phyloP scores from a whole-genome alignment of 2,888 invertebrate species.

The Exephanes ischioxanthus region DNA sequence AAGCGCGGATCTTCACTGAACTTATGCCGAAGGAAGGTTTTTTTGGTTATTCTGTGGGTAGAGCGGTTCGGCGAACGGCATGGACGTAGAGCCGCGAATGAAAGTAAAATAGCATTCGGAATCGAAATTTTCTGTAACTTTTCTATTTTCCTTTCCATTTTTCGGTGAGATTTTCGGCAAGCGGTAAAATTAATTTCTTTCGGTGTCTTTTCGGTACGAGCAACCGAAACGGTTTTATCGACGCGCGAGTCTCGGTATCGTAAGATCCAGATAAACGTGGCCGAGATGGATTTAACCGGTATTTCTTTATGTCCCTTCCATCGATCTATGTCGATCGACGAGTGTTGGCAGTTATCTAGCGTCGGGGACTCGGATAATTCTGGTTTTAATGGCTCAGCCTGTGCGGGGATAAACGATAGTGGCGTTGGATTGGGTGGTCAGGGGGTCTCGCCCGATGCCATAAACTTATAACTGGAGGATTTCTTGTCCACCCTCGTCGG shows the following conservation, averaged over 20 bases:
- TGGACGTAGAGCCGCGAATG: too few relatives aligned
- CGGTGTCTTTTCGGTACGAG: not conserved
- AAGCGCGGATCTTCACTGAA: not conserved
- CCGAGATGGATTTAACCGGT: not conserved
- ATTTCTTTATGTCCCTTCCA: not conserved
- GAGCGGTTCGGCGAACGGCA: not conserved
- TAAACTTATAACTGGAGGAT: conserved; percentile 44
- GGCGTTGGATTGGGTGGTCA: conserved; percentile 31
- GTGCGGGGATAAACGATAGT: conserved; percentile 27
- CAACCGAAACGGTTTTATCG: not conserved
- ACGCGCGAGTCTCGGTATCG: not conserved
- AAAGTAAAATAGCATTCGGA: conserved; percentile 27
- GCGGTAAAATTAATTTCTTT: not conserved
- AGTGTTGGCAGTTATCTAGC: conserved; percentile 4
- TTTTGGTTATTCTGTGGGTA: conserved; percentile 4
- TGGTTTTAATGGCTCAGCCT: conserved; percentile 37
- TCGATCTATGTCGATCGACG: conserved; percentile 10
- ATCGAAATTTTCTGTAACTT: not conserved
- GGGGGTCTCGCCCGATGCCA: conserved; percentile 1
- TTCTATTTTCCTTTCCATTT: not conserved
- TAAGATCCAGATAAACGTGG: not conserved
- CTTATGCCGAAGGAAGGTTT: not conserved
- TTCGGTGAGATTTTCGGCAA: not conserved
- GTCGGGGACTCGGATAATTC: conserved; percentile 39
- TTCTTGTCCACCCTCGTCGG: conserved; percentile 32